Conservation (phyloP, 2,888 invertebrate genomes). For the Caprella mutica region DNA sequence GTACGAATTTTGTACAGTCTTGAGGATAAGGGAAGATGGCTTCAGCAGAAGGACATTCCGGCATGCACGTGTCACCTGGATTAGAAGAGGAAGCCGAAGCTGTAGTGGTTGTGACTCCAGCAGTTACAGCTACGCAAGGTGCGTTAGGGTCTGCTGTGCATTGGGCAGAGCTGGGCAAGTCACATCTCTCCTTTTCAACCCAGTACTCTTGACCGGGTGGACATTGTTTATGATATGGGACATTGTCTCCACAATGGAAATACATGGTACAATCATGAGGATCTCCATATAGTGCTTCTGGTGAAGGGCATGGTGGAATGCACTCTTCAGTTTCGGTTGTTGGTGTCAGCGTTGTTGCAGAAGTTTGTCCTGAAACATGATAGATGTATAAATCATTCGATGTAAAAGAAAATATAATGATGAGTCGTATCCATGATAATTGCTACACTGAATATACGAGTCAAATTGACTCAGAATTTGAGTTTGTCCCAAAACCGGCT, state of each 20-base stretch:
- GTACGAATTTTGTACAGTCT: conserved; percentile 9
- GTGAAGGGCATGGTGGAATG: conserved; percentile 1
- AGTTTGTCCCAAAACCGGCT: no score
- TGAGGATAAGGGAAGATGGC: conserved; percentile 6
- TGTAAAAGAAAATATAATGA: no score
- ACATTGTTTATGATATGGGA: background rate
- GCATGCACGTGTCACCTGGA: background rate
- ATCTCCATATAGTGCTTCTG: conserved; percentile 3
- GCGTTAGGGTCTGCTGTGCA: background rate
- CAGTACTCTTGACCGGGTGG: conserved; percentile 4
- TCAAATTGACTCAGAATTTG: no score
- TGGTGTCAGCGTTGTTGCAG: no score
- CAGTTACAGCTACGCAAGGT: background rate
- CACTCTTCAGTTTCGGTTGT: no score
- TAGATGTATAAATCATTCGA: no score
- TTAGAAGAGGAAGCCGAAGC: no score
- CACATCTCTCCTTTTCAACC: background rate
- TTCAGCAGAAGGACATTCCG: background rate
- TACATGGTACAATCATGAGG: conserved; percentile 8
- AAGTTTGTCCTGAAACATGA: no score
- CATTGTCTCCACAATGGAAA: conserved; percentile 1
- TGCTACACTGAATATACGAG: no score
- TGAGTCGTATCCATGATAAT: no score
- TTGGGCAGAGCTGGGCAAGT: conserved; percentile 2
- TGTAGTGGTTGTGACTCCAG: background rate